Percentiles rank a stretch among this genome's conserved stretches.
Conservation (phyloP, 1,140 invertebrate species). For the Bactericera cockerelli region DNA sequence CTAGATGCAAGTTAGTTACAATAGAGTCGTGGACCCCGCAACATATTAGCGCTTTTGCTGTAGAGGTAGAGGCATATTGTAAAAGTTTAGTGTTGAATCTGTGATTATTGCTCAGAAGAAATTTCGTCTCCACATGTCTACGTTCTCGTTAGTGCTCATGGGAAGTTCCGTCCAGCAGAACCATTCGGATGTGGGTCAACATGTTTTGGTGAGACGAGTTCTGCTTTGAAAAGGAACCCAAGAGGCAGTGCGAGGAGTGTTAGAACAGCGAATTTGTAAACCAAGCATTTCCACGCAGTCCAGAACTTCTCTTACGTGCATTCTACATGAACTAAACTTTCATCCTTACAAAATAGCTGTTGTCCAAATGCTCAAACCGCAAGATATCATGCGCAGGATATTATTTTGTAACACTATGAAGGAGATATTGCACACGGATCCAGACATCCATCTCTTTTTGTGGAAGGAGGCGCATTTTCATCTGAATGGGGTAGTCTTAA, state of each 20-base stretch:
- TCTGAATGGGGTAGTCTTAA: constrained; percentile 10
- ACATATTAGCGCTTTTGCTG: constrained; percentile 13
- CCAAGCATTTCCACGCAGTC: constrained; percentile 14
- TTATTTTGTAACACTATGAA: constrained; percentile 15
- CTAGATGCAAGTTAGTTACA: constrained; percentile 12
- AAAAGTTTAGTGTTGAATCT: constrained; percentile 9
- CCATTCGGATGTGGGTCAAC: constrained; percentile 13
- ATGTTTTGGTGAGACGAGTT: constrained; percentile 17
- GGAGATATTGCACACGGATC: constrained; percentile 10
- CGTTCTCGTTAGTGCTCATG: background rate
- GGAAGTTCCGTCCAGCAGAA: too few relatives aligned
- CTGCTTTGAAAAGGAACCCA: constrained; percentile 13
- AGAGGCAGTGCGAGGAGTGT: constrained; percentile 14
- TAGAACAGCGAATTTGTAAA: constrained; percentile 16
- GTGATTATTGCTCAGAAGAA: constrained; percentile 12
- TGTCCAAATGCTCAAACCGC: constrained; percentile 15
- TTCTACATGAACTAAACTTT: constrained; percentile 12
- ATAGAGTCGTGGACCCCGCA: constrained; percentile 14
- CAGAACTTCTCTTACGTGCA: constrained; percentile 4
- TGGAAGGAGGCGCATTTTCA: constrained; percentile 14
- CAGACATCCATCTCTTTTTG: constrained; percentile 12
- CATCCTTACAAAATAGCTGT: constrained; percentile 16
- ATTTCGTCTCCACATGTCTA: constrained; percentile 10
- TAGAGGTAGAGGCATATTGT: constrained; percentile 12
- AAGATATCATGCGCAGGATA: constrained; percentile 11